These are phyloP conservation scores for Nycticryphes semicollaris DNA, from an alignment of 2,113 vertebrate species.

Conservation along the genomic window DNA sequence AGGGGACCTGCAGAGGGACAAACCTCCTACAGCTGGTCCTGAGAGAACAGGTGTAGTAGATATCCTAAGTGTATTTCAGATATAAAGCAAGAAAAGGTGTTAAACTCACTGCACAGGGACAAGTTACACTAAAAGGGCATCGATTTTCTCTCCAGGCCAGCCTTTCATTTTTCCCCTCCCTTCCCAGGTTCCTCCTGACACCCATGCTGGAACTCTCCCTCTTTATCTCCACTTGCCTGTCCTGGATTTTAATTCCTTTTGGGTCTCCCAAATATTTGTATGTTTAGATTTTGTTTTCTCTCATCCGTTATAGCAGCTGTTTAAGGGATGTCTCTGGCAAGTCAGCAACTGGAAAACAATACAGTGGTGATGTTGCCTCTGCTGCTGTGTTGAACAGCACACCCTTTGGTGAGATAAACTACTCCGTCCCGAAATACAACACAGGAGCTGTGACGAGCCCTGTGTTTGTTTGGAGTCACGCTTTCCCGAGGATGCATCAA, in stretches of 20 bases:
- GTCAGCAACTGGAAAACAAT: neutral
- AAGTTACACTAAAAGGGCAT: neutral
- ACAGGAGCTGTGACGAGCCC: neutral
- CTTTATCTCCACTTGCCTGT: neutral
- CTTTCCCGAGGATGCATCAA: neutral
- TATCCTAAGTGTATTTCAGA: neutral
- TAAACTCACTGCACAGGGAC: neutral
- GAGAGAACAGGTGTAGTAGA: neutral
- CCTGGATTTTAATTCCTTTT: neutral
- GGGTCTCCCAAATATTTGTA: neutral
- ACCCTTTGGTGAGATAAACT: fast-evolving
- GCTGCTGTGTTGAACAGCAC: neutral
- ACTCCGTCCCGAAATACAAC: neutral
- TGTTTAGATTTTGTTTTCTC: neutral
- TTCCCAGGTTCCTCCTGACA: neutral
- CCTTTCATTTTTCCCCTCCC: neutral
- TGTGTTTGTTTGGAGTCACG: neutral
- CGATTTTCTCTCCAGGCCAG: neutral
- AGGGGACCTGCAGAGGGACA: neutral
- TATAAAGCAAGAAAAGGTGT: neutral
- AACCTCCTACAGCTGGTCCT: neutral
- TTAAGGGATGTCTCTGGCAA: neutral
- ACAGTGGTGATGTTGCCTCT: neutral
- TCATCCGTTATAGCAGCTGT: neutral
- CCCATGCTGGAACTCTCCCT: neutral